Evolutionary conservation across 2,797 vertebrate species (phyloP), one percentile per base, ranked within the genome.

Genomic region (Pseudomugil gertrudae): DNA sequence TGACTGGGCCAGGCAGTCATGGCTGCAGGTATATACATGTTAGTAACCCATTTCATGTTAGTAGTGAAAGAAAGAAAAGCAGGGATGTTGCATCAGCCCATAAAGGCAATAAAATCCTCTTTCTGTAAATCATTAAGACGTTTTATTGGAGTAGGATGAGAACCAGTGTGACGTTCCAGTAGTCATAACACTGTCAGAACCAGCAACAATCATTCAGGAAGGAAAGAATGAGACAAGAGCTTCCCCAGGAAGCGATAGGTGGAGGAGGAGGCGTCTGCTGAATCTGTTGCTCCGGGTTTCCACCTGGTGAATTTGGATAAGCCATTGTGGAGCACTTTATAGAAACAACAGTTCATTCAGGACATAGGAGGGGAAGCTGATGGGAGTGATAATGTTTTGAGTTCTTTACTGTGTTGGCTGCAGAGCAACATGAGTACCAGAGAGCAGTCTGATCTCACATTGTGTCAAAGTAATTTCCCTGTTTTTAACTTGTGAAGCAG

Each of bases 231-330:
- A 78, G 57, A 70, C 27, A 72, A 84, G 65, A 24, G 48, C 47
- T 84, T 89, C 78, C 87, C 30, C 30, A 74, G 89, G 87, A 92
- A 81, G 78, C 66, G 64, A 76, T 61, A 56, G 33, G 78, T 77
- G 67, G 66, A 80, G 65, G 13, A 1, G 17, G 50, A 51, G 52
- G 0, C 3, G 55, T 35, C 71, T 54, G 58, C 54, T 58, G 57
- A 32, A 66, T 69, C 65, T 53, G 84, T 85, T 83, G 76, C 64
- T 53, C 76, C 76, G 75, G 74, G 78, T 72, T 86, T 69, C 79
- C 63, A 73, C 63, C 57, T 48, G 67, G 21, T 24, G 9, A 64
- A 55, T 24, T 40, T 0, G 4, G 35, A 61, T 68, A 74, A 74
- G 50, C 56, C 23, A 21, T 10, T 11, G 30, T 2, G 0, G 57